phyloP scores from a whole-genome alignment of 2,797 vertebrate species.

The Syncerus caffer region DNA sequence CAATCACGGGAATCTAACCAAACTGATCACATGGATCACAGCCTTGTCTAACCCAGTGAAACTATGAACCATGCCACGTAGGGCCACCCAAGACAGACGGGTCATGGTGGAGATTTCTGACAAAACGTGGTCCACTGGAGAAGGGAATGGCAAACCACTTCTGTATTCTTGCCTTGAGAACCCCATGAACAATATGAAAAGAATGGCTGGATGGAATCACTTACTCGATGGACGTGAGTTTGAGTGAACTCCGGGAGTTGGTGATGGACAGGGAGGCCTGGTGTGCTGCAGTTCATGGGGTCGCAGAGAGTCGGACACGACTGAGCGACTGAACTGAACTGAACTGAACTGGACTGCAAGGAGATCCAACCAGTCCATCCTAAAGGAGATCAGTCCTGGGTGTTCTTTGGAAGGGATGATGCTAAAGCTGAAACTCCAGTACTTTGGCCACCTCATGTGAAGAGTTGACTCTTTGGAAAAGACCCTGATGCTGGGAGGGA shows the following conservation, averaged over 20 bases:
- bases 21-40: background rate
- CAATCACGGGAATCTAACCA: background rate
- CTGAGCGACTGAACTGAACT: background rate
- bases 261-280: background rate
- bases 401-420: background rate
- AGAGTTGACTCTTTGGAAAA: background rate
- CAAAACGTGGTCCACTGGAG: background rate
- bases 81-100: background rate
- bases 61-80: background rate
- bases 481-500: background rate
- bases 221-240: fast-evolving
- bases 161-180: background rate
- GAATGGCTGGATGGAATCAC: background rate
- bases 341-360: background rate
- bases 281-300: background rate
- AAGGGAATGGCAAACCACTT: background rate
- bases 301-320: fast-evolving
- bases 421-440: background rate
- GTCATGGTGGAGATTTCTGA: background rate
- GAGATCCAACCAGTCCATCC: background rate
- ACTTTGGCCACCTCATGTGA: background rate
- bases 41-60: background rate
- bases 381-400: background rate
- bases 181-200: background rate
- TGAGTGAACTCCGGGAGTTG: background rate